Conservation (phyloP, 2,888 invertebrate genomes). For the Drosophila neotestacea region DNA sequence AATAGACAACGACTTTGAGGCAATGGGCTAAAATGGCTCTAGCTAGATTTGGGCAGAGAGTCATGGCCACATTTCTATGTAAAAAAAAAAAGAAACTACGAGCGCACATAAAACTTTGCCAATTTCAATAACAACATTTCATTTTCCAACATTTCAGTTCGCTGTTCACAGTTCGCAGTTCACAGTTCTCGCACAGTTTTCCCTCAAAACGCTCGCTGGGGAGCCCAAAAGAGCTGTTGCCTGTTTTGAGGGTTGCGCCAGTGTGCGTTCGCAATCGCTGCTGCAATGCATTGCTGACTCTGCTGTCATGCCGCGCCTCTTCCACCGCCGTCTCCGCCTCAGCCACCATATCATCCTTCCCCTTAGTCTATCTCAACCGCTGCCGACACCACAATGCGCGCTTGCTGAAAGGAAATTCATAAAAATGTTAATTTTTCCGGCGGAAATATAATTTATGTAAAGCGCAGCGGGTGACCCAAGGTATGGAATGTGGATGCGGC, state of each 20-base stretch:
- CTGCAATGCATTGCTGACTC: conserved; percentile 47
- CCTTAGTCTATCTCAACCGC: conserved; percentile 27
- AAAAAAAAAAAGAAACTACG: conserved; percentile 52
- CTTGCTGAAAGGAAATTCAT: conserved; percentile 80
- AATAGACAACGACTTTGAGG: conserved; percentile 69
- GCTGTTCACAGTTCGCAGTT: conserved; percentile 40
- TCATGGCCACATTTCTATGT: conserved; percentile 78
- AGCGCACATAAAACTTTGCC: conserved; percentile 77
- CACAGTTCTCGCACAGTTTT: conserved; percentile 18
- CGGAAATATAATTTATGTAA: conserved; percentile 82
- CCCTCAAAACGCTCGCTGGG: conserved; percentile 59
- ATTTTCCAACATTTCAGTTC: conserved; percentile 69
- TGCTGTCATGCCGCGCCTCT: conserved; percentile 35
- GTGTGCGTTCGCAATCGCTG: conserved; percentile 60
- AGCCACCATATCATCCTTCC: conserved; percentile 4
- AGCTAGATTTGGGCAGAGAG: conserved; percentile 64
- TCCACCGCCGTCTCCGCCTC: neutral
- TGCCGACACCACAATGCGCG: conserved; percentile 75
- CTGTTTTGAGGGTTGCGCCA: conserved; percentile 46
- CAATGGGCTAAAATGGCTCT: conserved; percentile 34
- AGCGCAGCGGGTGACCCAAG: conserved; percentile 77
- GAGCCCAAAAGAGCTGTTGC: conserved; percentile 53
- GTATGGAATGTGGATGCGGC: conserved; percentile 43
- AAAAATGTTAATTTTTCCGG: conserved; percentile 81
- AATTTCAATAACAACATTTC: conserved; percentile 79